Conservation (phyloP, 2,888 invertebrate genomes). For the Tipula vernalis region DNA sequence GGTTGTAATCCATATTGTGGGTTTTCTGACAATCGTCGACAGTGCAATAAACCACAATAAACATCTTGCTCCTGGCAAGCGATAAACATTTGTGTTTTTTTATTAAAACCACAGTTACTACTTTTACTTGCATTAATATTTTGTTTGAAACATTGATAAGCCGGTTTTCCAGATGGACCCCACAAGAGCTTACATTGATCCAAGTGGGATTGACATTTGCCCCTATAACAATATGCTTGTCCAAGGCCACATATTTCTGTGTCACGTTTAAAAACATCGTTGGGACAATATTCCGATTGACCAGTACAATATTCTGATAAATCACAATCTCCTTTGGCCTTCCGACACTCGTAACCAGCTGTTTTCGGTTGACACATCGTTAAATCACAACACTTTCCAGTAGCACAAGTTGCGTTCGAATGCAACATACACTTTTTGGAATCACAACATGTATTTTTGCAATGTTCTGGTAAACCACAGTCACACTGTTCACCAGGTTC, state of each 20-base stretch:
- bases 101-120: slow-evolving; percentile 94
- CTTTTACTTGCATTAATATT: slow-evolving; percentile 67
- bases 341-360: slow-evolving; percentile 63
- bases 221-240: slow-evolving; percentile 78
- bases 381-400: slow-evolving; percentile 88
- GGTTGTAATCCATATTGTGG: slow-evolving; percentile 92
- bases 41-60: slow-evolving; percentile 89
- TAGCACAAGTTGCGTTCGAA: slow-evolving; percentile 83
- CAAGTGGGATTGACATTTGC: slow-evolving; percentile 74
- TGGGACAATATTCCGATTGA: slow-evolving; percentile 83
- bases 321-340: slow-evolving; percentile 81
- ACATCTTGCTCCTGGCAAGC: slow-evolving; percentile 62
- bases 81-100: slow-evolving; percentile 54
- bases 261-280: slow-evolving; percentile 81
- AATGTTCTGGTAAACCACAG: slow-evolving; percentile 61
- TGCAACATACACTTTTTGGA: slow-evolving; percentile 75
- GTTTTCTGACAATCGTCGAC: slow-evolving; percentile 83
- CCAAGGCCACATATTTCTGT: slow-evolving; percentile 67
- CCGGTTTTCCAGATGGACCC: slow-evolving; percentile 81
- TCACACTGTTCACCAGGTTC: slow-evolving; percentile 96
- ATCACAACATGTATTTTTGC: slow-evolving; percentile 75
- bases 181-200: slow-evolving; percentile 88
- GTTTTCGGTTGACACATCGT: slow-evolving; percentile 40
- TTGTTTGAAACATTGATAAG: slow-evolving; percentile 72
- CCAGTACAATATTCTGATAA: slow-evolving; percentile 93